Evolutionary conservation across 2,888 invertebrate species (phyloP), one percentile per base, ranked within the genome.

Genomic region (Gastracanthus pulcherrimus): DNA sequence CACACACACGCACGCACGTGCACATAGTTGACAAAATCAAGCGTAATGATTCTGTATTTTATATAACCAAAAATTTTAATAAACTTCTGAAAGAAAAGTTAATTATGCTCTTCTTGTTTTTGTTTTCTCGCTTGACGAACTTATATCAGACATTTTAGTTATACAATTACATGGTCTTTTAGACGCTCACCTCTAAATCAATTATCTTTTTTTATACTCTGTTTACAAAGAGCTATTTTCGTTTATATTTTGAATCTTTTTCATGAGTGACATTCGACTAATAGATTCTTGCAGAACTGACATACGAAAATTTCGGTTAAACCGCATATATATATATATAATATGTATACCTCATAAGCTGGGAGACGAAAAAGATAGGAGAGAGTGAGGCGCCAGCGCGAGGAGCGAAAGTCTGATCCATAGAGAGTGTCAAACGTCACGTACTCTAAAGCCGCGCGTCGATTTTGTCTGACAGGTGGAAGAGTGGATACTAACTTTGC

Each of bases 351-450:
- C 3, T 48, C 23, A 62, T 48, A 48, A 66, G 66, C 19, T 51
- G 9, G 29, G 29, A 55, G 38, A 29, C 48, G 84, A 83, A 83
- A 79, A 41, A 86, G 83, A 75, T 71, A 82, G 69, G n/a, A 29
- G 72, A 51, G 69, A 80, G 64, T 70, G 76, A 23, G 60, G 70
- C 60, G 72, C 66, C n/a, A n/a, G n/a, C 74, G 26, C 34, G 76
- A 6, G 23, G n/a, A 34, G 72, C 19, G 36, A 66, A 38, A 55
- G 38, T 66, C 75, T 76, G 76, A 76, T 76, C 76, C 76, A 76
- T 45, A 38, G 67, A 51, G 58, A 67, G 67, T 31, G 58, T 76
- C 58, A 76, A 66, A 34, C 34, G 45, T 76, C 76, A 76, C 76
- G 76, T 76, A 67, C 55, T 76, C 67, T 31, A 76, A 58, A 76